phyloP scores from a whole-genome alignment of 2,888 invertebrate species.

The Epinotia demarniana region DNA sequence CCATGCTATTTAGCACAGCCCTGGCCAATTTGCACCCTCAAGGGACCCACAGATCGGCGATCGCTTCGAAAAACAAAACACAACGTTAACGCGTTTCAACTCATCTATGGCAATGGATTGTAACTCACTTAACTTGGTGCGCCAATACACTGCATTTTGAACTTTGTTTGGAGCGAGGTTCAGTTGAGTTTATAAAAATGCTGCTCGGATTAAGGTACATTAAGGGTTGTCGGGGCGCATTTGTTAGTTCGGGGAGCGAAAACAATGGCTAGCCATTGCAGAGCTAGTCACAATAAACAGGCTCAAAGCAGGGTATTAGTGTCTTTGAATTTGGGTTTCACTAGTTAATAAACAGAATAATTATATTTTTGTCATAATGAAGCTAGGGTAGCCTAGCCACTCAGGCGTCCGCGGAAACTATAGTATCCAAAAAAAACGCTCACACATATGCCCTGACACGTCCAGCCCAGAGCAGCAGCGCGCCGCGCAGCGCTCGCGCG shows the following conservation, averaged over 20 bases:
- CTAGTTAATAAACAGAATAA: constrained; percentile 12
- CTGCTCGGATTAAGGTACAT: not conserved
- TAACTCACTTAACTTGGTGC: not conserved
- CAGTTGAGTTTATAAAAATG: not conserved
- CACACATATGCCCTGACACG: too few relatives aligned
- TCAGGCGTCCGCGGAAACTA: too few relatives aligned
- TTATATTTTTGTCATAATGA: too few relatives aligned
- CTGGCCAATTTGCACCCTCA: constrained; percentile 6
- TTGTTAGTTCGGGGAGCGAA: constrained; percentile 24
- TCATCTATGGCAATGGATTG: constrained; percentile 15
- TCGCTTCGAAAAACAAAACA: constrained; percentile 28
- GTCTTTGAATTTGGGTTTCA: constrained; percentile 12
- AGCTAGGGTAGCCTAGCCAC: too few relatives aligned
- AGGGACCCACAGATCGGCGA: constrained; percentile 14
- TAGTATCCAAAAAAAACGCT: too few relatives aligned
- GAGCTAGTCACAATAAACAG: constrained; percentile 31
- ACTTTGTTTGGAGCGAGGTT: not conserved
- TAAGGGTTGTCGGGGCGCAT: constrained; percentile 12
- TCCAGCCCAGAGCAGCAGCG: too few relatives aligned
- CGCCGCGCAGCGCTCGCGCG: too few relatives aligned
- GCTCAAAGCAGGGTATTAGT: constrained; percentile 15
- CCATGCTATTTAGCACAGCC: constrained; percentile 10
- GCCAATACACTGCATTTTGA: not conserved
- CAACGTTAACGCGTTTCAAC: constrained; percentile 15
- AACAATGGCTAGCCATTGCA: constrained; percentile 19